Evolutionary conservation across 2,888 invertebrate species (phyloP).

Genomic region (Kryphioiulus occultus): DNA sequence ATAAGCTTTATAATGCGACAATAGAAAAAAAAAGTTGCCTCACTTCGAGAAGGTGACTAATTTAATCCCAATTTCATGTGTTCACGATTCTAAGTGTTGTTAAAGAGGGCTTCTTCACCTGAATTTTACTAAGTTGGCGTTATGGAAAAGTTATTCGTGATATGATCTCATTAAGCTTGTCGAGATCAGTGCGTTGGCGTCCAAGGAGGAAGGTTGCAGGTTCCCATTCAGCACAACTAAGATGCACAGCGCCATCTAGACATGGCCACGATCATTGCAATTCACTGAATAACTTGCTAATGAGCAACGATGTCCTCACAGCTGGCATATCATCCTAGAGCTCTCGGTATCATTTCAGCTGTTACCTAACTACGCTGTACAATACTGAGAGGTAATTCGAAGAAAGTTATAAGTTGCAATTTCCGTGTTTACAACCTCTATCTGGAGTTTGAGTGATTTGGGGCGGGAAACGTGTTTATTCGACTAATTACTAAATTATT

Average conservation of each 20-base stretch:
- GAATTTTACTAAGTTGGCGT: constrained; percentile 9
- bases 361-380: not conserved
- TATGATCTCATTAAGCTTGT: constrained; percentile 26
- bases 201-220: not conserved
- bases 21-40: not conserved
- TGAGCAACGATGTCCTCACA: constrained; percentile 11
- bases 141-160: constrained; percentile 18
- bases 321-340: not conserved
- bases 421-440: not conserved
- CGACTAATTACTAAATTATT: constrained; percentile 13
- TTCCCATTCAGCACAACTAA: not conserved
- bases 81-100: constrained; percentile 12
- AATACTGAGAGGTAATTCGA: not conserved
- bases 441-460: not conserved
- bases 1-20: not conserved
- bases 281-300: not conserved
- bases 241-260: not conserved
- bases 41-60: not conserved
- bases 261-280: not conserved
- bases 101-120: constrained; percentile 24
- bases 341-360: not conserved
- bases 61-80: not conserved
- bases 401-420: not conserved
- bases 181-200: not conserved
- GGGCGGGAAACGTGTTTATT: not conserved